Conservation (phyloP, 2,797 vertebrate species). For the Kryptopterus vitreolus region DNA sequence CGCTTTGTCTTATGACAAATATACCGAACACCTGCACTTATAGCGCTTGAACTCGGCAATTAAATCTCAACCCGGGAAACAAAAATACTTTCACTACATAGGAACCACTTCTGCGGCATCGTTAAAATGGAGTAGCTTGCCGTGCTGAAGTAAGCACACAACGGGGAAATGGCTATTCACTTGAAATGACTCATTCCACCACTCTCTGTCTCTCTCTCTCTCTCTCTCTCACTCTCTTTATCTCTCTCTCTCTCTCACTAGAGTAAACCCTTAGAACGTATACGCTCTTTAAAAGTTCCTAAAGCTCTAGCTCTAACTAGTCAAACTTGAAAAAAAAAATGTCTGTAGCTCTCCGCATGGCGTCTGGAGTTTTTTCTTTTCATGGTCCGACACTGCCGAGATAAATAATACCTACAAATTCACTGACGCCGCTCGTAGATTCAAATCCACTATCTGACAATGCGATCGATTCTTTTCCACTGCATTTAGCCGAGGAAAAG, state of each 20-base stretch:
- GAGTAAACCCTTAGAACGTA: not conserved
- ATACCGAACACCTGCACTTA: conserved; percentile 36
- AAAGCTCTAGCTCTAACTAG: not conserved
- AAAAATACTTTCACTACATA: conserved; percentile 3
- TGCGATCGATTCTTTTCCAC: conserved; percentile 9
- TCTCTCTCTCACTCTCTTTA: not conserved
- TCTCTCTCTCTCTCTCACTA: not conserved
- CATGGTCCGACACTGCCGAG: not conserved
- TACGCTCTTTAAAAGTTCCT: not conserved
- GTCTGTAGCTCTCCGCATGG: not conserved
- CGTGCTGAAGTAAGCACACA: conserved; percentile 35
- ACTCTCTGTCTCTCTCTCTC: not conserved
- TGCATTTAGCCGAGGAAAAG: conserved; percentile 6
- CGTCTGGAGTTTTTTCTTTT: not conserved
- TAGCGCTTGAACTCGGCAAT: conserved; percentile 33
- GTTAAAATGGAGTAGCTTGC: conserved; percentile 14
- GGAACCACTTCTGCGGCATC: conserved; percentile 1
- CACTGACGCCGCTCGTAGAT: not conserved
- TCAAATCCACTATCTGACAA: conserved; percentile 1
- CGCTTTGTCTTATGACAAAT: conserved; percentile 21
- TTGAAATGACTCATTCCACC: conserved; percentile 25
- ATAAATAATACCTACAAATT: conserved; percentile 21
- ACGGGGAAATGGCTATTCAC: conserved; percentile 25
- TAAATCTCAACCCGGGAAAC: conserved; percentile 32
- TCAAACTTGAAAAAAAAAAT: conserved; percentile 17